phyloP scores from a whole-genome alignment of 2,888 invertebrate genomes.

The Chrysotoxum bicinctum region DNA sequence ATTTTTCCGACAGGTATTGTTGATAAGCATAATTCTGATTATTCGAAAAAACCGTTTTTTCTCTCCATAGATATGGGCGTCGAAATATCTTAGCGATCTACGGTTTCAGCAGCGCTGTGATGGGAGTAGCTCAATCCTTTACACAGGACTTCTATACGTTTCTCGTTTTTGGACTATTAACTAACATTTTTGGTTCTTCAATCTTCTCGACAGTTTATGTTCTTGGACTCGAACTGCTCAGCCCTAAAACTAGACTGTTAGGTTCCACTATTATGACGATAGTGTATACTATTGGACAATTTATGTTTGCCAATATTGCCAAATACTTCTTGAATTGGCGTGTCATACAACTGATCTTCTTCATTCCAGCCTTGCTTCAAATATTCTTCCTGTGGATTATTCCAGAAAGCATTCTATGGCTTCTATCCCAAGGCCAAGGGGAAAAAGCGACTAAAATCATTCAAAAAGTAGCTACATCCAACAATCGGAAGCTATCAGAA shows the following conservation, averaged over 20 bases:
- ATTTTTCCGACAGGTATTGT: slow-evolving; percentile 86
- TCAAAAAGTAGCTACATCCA: slow-evolving; percentile 85
- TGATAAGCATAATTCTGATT: no score
- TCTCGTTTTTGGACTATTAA: slow-evolving; percentile 87
- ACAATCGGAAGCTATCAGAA: slow-evolving; percentile 84
- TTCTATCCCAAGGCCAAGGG: slow-evolving; percentile 85
- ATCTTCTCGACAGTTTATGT: slow-evolving; percentile 89
- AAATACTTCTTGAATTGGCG: slow-evolving; percentile 88
- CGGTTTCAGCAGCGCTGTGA: slow-evolving; percentile 83
- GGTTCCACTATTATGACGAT: slow-evolving; percentile 88
- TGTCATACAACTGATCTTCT: slow-evolving; percentile 84
- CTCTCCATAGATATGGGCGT: slow-evolving; percentile 83
- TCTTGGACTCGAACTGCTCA: slow-evolving; percentile 89
- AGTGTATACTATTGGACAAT: slow-evolving; percentile 88
- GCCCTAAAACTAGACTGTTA: slow-evolving; percentile 87
- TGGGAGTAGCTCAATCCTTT: slow-evolving; percentile 87
- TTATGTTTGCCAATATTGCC: slow-evolving; percentile 86
- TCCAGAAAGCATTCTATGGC: slow-evolving; percentile 90
- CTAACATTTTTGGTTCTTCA: slow-evolving; percentile 87
- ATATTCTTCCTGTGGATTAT: slow-evolving; percentile 86
- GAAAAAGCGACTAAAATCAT: slow-evolving; percentile 84
- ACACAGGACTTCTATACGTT: slow-evolving; percentile 88
- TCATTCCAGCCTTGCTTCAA: slow-evolving; percentile 86
- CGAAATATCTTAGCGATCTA: slow-evolving; percentile 84
- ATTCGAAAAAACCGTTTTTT: not conserved